Conservation (phyloP, 37 sponge, comb jelly and placozoan species). For the Chondrilla cf. caribensis region DNA sequence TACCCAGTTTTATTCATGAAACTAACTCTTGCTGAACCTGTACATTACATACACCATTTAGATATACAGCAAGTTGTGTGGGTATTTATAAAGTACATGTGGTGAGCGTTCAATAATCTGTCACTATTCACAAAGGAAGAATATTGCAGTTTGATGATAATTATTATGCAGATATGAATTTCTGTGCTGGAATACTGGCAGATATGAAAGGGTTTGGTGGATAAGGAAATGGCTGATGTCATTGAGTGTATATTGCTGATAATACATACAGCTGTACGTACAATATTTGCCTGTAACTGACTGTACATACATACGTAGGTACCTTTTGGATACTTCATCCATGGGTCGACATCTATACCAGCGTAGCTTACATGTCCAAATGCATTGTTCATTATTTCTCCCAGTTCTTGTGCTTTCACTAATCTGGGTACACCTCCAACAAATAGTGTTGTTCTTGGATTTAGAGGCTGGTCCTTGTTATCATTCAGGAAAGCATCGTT, state of each 20-base stretch:
- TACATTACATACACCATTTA: no score
- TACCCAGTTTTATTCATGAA: not conserved
- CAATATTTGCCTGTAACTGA: not conserved
- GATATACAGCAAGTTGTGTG: no score
- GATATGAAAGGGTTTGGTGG: no score
- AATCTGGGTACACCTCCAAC: conserved; percentile 99
- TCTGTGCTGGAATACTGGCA: no score
- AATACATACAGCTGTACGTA: not conserved
- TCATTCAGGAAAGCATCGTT: conserved; percentile 70
- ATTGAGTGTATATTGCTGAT: no score
- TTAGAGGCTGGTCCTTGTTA: conserved; percentile 84
- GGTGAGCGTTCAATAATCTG: no score
- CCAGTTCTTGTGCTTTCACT: conserved; percentile 85
- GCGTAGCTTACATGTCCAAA: conserved; percentile 98
- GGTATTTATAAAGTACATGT: no score
- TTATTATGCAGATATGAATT: no score
- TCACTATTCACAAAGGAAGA: no score
- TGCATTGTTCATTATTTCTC: conserved; percentile 85
- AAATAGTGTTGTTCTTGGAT: conserved; percentile 96
- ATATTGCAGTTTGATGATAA: no score
- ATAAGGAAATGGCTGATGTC: no score
- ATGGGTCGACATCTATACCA: conserved; percentile 96
- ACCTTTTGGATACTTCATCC: conserved; percentile 98
- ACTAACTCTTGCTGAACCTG: conserved; percentile 10
- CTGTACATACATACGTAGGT: not conserved